Evolutionary conservation across 2,888 invertebrate species (phyloP).

Genomic region (Drymonia ruficornis): DNA sequence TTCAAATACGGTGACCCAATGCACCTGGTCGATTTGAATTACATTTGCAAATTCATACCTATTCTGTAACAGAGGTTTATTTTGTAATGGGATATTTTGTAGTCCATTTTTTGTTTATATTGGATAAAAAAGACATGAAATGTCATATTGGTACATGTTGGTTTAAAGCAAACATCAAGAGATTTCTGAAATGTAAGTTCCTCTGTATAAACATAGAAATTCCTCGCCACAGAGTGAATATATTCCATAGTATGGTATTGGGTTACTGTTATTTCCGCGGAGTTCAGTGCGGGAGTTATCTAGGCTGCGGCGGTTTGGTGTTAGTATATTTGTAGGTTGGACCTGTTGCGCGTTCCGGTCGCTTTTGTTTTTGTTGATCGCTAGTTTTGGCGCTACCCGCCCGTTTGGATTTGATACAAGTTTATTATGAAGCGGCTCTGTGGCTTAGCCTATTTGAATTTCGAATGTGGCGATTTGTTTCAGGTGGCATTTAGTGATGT

Average conservation of each 20-base stretch:
- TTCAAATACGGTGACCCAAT: slow-evolving; percentile 37
- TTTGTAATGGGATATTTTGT: background rate
- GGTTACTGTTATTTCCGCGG: slow-evolving; percentile 17
- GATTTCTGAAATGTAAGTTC: too few species aligned
- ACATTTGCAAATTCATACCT: background rate
- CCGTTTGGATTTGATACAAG: slow-evolving; percentile 53
- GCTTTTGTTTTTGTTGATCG: slow-evolving; percentile 75
- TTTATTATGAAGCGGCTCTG: slow-evolving; percentile 43
- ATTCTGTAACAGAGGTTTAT: background rate
- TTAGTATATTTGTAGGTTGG: slow-evolving; percentile 25
- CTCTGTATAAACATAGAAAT: slow-evolving; percentile 6
- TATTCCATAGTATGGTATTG: slow-evolving; percentile 14
- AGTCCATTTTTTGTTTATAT: too few species aligned
- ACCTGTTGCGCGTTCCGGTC: slow-evolving; percentile 61
- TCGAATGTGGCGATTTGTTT: slow-evolving; percentile 27
- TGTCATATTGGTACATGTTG: too few species aligned
- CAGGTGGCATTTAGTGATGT: slow-evolving; percentile 10
- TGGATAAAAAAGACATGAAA: too few species aligned
- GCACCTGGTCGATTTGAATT: slow-evolving; percentile 36
- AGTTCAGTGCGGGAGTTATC: slow-evolving; percentile 8
- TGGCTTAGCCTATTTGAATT: slow-evolving; percentile 34
- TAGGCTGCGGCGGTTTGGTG: slow-evolving; percentile 8
- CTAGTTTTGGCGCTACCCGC: slow-evolving; percentile 55
- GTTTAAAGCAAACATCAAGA: too few species aligned
- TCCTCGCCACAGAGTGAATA: slow-evolving; percentile 31